Evolutionary conservation across 1,140 invertebrate genomes (phyloP).

Genomic region (Protaetia brevitarsis): DNA sequence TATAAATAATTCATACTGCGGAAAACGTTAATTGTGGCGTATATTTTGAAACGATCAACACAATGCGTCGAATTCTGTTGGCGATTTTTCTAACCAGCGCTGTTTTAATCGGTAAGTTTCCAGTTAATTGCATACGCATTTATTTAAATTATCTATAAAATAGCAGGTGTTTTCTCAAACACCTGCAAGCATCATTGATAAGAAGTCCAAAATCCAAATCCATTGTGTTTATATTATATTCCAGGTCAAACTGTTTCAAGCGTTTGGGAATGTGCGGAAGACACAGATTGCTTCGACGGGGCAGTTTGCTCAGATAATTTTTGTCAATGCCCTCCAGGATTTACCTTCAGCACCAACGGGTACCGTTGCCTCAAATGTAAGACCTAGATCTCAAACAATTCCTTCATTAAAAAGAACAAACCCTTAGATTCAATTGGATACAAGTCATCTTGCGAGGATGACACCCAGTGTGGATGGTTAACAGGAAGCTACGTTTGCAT

Average conservation of each 20-base stretch:
- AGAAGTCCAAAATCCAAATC: too few relatives aligned
- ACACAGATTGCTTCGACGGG: not conserved
- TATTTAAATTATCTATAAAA: too few relatives aligned
- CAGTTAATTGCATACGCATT: not conserved
- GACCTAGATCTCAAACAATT: not conserved
- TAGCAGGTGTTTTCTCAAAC: not conserved
- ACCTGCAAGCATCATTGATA: not conserved
- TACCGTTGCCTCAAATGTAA: not conserved
- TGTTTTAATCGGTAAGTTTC: not conserved
- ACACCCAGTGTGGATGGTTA: constrained; percentile 11
- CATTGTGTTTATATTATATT: not conserved
- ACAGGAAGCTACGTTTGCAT: constrained; percentile 11
- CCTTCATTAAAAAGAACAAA: not conserved
- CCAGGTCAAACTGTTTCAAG: not conserved
- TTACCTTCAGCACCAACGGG: not conserved
- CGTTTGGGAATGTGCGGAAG: not conserved
- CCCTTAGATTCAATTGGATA: constrained; percentile 22
- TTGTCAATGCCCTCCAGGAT: not conserved
- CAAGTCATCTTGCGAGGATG: not conserved
- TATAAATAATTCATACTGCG: too few relatives aligned
- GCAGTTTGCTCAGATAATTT: not conserved
- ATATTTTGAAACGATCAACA: not conserved
- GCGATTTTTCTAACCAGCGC: not conserved
- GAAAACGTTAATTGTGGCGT: too few relatives aligned
- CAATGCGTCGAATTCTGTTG: not conserved